Evolutionary conservation across 2,113 vertebrate genomes (phyloP), one percentile per base, ranked within the genome.

Genomic region (Pao palembangensis): DNA sequence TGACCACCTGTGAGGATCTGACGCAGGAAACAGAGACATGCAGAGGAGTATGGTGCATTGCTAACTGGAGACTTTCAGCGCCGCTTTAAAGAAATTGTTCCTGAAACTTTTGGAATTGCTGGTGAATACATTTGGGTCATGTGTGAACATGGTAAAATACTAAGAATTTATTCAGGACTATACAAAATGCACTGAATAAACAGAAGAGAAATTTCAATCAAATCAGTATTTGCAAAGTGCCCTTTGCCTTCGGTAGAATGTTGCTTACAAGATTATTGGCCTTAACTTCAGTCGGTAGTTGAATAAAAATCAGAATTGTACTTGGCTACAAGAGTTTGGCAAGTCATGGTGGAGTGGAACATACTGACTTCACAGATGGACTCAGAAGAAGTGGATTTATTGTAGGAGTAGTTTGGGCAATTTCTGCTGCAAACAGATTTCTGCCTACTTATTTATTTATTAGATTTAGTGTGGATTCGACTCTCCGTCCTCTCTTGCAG

Each of bases 311-410:
- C 42, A 56, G 52, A 69, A 28, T 34, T 0, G 10, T 42, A 19
- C 11, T 58, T 14, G 17, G 73, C 47, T 55, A 58, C 11, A 51
- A 14, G 59, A 4, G 34, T 28, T 55, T 8, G n/a, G 8, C 13
- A 61, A 28, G 54, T 58, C 21, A 7, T n/a, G 51, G 67, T 66
- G 51, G 67, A 66, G 21, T 78, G 78, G 71, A 77, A 46, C 55
- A 48, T 54, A 38, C 38, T 15, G n/a, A 57, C 41, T 41, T 3
- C 58, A 46, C 73, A 80, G 73, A 83, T 83, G 80, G 80, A 64
- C 42, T 19, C 38, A 6, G 41, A 61, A 52, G 55, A 60, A 21
- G 48, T 44, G 21, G 46, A 60, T 63, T 53, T 62, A 34, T 47
- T 51, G 52, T 19, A 44, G 52, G 31, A 55, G 48, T 53, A 64